Percentiles rank a stretch among this genome's conserved stretches.
Evolutionary conservation across 2,888 invertebrate genomes (phyloP).

Genomic region (Podotricha telesiphe): DNA sequence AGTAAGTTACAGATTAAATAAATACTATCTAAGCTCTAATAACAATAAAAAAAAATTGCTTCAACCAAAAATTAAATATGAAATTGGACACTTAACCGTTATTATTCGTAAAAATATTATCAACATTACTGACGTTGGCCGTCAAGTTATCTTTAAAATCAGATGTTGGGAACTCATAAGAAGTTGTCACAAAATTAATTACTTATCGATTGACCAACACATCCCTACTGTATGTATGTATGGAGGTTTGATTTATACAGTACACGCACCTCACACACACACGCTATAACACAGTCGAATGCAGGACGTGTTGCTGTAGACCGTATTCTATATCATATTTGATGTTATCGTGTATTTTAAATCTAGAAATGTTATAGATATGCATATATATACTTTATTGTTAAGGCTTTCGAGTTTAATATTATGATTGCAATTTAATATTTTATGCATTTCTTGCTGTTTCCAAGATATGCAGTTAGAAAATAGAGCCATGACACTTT

Average conservation of each 20-base stretch:
- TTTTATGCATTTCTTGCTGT: too few relatives aligned
- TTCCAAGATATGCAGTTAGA: too few relatives aligned
- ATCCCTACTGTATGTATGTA: constrained; percentile 67
- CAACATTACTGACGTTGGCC: not conserved
- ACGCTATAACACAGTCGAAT: constrained; percentile 49
- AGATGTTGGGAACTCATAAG: constrained; percentile 20
- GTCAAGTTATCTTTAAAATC: constrained; percentile 15
- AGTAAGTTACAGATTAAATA: too few relatives aligned
- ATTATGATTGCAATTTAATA: not conserved
- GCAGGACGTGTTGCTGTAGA: constrained; percentile 58
- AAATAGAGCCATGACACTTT: too few relatives aligned
- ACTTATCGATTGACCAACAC: constrained; percentile 44
- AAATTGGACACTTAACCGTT: not conserved
- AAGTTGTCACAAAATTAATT: constrained; percentile 32
- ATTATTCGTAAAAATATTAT: not conserved
- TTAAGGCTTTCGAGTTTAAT: not conserved
- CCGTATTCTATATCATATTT: constrained; percentile 45
- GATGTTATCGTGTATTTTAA: constrained; percentile 35
- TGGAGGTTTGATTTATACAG: constrained; percentile 77
- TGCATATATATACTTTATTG: not conserved
- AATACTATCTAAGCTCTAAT: too few relatives aligned
- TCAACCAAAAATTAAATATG: not conserved
- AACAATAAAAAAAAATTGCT: too few relatives aligned
- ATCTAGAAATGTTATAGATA: constrained; percentile 25
- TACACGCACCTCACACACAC: constrained; percentile 69